Conservation (phyloP, 2,113 vertebrate species). For the Tragelaphus scriptus region DNA sequence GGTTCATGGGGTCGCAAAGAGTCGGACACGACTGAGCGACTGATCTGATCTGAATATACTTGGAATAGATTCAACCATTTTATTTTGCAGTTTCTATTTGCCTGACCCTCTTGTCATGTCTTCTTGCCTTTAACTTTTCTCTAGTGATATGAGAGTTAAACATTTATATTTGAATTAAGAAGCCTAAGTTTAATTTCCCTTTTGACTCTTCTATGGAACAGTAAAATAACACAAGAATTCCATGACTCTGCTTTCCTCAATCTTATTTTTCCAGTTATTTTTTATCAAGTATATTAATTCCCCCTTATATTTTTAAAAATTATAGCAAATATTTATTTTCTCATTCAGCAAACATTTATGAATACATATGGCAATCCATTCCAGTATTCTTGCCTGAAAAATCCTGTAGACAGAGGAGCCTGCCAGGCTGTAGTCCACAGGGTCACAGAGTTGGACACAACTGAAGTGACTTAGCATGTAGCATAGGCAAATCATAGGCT, state of each 20-base stretch:
- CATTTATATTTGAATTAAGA: background rate
- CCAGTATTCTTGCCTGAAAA: background rate
- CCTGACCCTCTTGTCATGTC: background rate
- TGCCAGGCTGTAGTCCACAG: background rate
- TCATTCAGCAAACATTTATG: slow-evolving; percentile 4
- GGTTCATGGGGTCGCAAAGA: too few relatives aligned
- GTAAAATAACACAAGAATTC: background rate
- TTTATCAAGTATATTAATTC: background rate
- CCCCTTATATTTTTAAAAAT: background rate
- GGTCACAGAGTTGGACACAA: background rate
- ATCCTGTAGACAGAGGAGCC: background rate
- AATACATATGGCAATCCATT: background rate
- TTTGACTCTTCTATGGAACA: background rate
- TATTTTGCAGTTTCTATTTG: background rate
- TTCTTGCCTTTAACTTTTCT: background rate
- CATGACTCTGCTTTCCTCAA: background rate
- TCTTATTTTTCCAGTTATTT: background rate
- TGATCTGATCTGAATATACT: background rate
- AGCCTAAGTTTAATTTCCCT: background rate
- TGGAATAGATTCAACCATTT: background rate
- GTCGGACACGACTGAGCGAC: too few relatives aligned
- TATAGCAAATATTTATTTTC: background rate
- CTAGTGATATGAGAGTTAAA: background rate
- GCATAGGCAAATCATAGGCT: background rate
- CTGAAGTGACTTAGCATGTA: background rate